Percentiles rank a stretch among this genome's conserved stretches.
phyloP scores from a whole-genome alignment of 2,888 invertebrate genomes.

The Drosophila meridionalis region DNA sequence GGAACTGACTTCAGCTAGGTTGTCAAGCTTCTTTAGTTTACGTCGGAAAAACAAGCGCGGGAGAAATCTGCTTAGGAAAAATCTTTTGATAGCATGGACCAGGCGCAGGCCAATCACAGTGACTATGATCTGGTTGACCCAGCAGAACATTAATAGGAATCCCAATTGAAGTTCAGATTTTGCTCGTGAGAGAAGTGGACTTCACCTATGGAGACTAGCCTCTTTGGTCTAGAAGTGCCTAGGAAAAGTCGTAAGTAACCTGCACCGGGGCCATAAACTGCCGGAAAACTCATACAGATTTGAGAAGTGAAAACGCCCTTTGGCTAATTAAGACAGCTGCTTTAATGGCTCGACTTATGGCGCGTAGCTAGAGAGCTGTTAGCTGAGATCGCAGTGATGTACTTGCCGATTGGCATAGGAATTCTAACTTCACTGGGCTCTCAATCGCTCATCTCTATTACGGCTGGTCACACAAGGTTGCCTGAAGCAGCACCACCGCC shows the following conservation, averaged over 20 bases:
- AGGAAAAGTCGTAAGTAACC: neutral
- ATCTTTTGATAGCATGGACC: neutral
- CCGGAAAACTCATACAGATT: neutral
- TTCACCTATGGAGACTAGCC: neutral
- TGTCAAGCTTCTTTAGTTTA: no score
- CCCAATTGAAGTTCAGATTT: neutral
- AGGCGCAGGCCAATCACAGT: neutral
- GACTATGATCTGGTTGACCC: neutral
- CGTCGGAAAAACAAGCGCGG: no score
- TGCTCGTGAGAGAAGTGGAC: neutral
- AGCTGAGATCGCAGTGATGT: neutral
- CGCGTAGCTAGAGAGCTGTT: neutral
- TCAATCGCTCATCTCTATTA: neutral
- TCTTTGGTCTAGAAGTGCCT: neutral
- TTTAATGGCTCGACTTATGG: neutral
- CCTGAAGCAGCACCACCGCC: neutral
- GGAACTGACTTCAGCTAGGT: no score
- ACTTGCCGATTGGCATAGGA: neutral
- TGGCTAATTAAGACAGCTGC: neutral
- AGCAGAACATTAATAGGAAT: neutral
- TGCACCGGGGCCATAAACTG: neutral
- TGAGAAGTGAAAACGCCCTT: neutral
- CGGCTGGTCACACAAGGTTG: constrained; percentile 12
- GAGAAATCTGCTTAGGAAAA: no score
- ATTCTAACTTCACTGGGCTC: neutral